Conservation (phyloP, 2,888 invertebrate genomes). For the Nemoura dubitans region DNA sequence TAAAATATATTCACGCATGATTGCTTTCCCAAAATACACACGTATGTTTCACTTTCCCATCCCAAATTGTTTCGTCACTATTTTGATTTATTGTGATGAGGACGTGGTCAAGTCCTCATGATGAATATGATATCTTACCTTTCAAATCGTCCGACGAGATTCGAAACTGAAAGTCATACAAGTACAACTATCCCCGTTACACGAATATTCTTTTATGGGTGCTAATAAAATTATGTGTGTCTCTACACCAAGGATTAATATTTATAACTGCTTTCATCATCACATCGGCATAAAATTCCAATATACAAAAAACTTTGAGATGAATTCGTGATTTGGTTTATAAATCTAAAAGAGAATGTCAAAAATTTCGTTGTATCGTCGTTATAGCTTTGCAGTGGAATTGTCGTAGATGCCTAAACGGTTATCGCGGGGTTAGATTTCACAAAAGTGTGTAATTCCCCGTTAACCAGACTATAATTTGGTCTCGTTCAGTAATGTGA, state of each 20-base stretch:
- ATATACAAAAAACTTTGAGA: neutral
- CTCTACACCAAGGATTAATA: neutral
- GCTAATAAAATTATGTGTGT: neutral
- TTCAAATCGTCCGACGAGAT: neutral
- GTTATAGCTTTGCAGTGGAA: neutral
- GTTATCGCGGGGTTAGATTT: neutral
- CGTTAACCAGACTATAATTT: neutral
- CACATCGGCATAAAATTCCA: neutral
- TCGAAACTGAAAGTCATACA: neutral
- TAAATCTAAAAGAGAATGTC: neutral
- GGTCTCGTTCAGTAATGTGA: neutral
- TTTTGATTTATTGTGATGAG: neutral
- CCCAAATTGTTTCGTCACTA: neutral
- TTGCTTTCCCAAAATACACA: neutral
- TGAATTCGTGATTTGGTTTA: too few relatives aligned
- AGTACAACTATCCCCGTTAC: neutral
- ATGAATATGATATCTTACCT: neutral
- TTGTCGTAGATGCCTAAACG: neutral
- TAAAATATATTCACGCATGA: neutral
- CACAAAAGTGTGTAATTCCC: neutral
- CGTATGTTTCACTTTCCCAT: constrained; percentile 7
- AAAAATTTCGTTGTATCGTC: neutral
- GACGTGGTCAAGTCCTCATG: neutral
- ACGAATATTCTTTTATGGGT: neutral
- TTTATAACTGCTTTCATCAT: neutral